These are phyloP conservation scores for Neuroterus valhalla DNA, from an alignment of 1,140 invertebrate genomes.

Conservation along the genomic window DNA sequence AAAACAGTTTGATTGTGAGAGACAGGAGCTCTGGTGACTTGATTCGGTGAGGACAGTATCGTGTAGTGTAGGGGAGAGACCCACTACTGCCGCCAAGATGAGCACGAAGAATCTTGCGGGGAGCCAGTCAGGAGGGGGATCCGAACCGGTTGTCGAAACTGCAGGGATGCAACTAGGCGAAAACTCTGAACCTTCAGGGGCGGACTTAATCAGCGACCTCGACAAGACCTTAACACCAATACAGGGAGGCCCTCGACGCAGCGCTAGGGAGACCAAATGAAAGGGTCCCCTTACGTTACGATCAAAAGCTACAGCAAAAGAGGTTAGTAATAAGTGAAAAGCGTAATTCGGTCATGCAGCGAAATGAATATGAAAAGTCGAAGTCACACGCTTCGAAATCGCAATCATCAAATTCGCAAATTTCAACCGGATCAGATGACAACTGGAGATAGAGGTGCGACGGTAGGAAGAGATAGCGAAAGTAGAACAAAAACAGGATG, in stretches of 20 bases:
- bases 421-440: background rate
- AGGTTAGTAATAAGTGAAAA: background rate
- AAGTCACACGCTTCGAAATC: background rate
- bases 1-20: too few relatives aligned
- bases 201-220: background rate
- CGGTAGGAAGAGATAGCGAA: background rate
- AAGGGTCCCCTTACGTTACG: background rate
- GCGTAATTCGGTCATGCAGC: background rate
- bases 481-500: background rate
- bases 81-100: too few relatives aligned
- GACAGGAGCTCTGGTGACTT: too few relatives aligned
- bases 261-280: background rate
- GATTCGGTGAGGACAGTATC: too few relatives aligned
- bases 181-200: too few relatives aligned
- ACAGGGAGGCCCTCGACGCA: background rate
- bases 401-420: background rate
- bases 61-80: too few relatives aligned
- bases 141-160: too few relatives aligned
- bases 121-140: too few relatives aligned
- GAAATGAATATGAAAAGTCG: background rate
- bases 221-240: background rate
- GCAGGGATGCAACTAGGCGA: too few relatives aligned
- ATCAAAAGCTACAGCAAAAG: background rate
- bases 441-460: background rate
- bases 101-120: too few relatives aligned